Evolutionary conservation across 2,797 vertebrate genomes (phyloP).

Genomic region (Cynopterus sphinx): DNA sequence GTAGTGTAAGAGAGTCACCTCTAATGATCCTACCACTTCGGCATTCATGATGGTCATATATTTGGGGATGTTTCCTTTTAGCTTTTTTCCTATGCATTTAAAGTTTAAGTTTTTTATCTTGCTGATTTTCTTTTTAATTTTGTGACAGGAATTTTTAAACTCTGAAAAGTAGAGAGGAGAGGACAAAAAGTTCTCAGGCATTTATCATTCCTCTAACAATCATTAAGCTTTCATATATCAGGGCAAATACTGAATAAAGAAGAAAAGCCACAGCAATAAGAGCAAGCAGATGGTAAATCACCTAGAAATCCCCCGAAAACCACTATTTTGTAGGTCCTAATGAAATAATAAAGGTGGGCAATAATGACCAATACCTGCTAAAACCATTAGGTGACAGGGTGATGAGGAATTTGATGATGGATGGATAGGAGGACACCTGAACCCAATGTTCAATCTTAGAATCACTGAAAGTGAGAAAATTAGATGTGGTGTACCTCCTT

Average conservation of each 20-base stretch:
- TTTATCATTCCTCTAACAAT: background rate
- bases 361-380: background rate
- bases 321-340: background rate
- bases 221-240: background rate
- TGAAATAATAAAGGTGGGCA: background rate
- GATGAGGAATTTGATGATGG: background rate
- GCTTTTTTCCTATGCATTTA: background rate
- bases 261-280: background rate
- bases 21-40: background rate
- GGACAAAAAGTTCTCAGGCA: background rate
- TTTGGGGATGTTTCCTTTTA: background rate
- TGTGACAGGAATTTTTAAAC: background rate
- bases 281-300: background rate
- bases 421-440: background rate
- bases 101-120: background rate
- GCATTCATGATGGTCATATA: background rate
- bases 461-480: background rate
- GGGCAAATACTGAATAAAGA: background rate
- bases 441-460: background rate
- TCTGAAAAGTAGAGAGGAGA: background rate
- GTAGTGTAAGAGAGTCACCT: background rate
- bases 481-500: background rate
- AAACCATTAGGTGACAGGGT: background rate
- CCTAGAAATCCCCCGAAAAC: background rate
- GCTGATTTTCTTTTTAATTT: background rate